Evolutionary conservation across 2,797 vertebrate genomes (phyloP), one percentile per base, ranked within the genome.

Genomic region (Lepus townsendii): DNA sequence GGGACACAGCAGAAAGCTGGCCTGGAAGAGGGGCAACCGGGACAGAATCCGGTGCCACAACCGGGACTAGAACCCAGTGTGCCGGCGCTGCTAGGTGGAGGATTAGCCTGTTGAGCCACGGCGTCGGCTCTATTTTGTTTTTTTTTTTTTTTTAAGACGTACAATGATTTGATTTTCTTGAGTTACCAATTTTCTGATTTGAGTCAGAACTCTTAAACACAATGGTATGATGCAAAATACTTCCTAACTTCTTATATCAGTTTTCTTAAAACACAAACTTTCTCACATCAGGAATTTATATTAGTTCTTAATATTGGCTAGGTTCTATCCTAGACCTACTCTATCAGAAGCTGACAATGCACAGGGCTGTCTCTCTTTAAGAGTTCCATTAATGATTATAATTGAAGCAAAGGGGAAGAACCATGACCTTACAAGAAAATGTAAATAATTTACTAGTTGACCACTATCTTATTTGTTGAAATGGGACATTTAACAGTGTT

Each of bases 391-490:
- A 57, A 4, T 69, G 72, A 85, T 82, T 85, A 24, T 91, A 65
- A 95, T 91, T 88, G 19, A 42, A 86, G 38, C 75, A 60, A 30
- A 26, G 57, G 30, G 8, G 42, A 2, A 78, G 47, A 88, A 42
- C 6, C 32, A 19, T 54, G 60, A 90, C 13, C 57, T 92, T 79
- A 75, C 54, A 50, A 38, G 79, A 72, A 52, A 82, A 88, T 60
- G 4, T 93, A 91, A 79, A n/a, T 68, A 32, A 47, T 71, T 85
- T 86, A 35, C 30, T 77, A 71, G 26, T 65, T 93, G 38, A 94
- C 65, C n/a, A 78, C 35, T 68, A 68, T 79, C 42, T 68, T n/a
- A 57, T 52, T 76, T 94, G 38, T 54, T 95, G 54, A 93, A 94
- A 85, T 62, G 19, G 35, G 16, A 35, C 85, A 11, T 79, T 86